Conservation (phyloP, 2,113 vertebrate species). For the Rhagologus leucostigma region DNA sequence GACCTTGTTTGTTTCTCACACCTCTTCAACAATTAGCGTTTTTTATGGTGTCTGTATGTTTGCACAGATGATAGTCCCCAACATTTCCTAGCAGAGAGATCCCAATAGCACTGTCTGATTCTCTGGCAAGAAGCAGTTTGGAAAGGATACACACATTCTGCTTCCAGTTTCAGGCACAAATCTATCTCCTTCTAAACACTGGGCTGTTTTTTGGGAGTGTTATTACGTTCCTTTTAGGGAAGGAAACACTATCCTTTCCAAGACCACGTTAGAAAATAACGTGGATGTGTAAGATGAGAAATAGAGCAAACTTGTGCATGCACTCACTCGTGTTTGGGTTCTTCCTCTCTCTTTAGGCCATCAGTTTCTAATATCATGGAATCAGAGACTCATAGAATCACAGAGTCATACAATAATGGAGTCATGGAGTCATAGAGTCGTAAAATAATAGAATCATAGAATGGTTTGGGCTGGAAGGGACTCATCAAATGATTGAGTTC, state of each 20-base stretch:
- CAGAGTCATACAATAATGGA: too few relatives aligned
- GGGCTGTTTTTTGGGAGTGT: neutral
- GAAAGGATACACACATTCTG: neutral
- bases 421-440: neutral
- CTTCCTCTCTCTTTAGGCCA: neutral
- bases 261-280: neutral
- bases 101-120: neutral
- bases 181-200: neutral
- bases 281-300: neutral
- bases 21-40: neutral
- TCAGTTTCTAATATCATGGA: neutral
- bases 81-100: neutral
- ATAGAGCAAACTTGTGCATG: neutral
- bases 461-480: neutral
- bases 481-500: fast-evolving
- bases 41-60: neutral
- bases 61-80: neutral
- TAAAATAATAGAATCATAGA: neutral
- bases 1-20: neutral
- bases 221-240: neutral
- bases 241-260: neutral
- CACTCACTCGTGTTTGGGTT: neutral
- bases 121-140: neutral
- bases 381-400: neutral
- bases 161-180: neutral